Percentiles rank a stretch among this genome's conserved stretches.
phyloP scores from a whole-genome alignment of 2,888 invertebrate species.

The Xanthorhoe designata region DNA sequence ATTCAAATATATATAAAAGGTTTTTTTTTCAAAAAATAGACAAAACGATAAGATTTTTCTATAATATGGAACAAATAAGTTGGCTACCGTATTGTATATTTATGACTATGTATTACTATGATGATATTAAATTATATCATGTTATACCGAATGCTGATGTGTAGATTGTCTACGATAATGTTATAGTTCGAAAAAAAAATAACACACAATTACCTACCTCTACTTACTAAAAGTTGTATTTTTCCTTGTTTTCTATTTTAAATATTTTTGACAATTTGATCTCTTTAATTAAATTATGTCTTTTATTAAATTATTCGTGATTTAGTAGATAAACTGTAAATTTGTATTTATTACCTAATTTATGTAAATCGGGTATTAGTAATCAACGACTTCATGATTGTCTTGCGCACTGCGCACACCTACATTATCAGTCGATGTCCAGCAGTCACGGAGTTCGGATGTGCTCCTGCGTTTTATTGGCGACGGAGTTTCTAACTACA shows the following conservation, averaged over 20 bases:
- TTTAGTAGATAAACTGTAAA: neutral
- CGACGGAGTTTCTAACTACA: neutral
- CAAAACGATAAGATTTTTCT: too few species aligned
- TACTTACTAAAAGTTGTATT: neutral
- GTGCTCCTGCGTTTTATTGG: neutral
- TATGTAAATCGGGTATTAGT: neutral
- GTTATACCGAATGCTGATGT: too few species aligned
- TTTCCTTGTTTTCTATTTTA: neutral
- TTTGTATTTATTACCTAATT: neutral
- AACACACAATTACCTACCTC: neutral
- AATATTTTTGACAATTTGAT: too few species aligned
- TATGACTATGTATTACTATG: too few species aligned
- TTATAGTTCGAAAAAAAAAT: too few species aligned
- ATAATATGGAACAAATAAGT: too few species aligned
- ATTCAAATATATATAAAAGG: too few species aligned
- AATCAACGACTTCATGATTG: neutral
- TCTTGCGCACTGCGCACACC: neutral
- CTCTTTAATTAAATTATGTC: too few species aligned
- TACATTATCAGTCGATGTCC: constrained; percentile 2
- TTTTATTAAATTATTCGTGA: neutral
- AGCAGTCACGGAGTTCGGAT: constrained; percentile 5
- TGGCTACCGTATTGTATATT: too few species aligned
- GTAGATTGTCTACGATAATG: too few species aligned
- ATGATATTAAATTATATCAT: too few species aligned
- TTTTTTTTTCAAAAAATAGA: too few species aligned